These are phyloP conservation scores for Drosophila simulans DNA, from an alignment of 1,140 invertebrate genomes.

Conservation along the genomic window DNA sequence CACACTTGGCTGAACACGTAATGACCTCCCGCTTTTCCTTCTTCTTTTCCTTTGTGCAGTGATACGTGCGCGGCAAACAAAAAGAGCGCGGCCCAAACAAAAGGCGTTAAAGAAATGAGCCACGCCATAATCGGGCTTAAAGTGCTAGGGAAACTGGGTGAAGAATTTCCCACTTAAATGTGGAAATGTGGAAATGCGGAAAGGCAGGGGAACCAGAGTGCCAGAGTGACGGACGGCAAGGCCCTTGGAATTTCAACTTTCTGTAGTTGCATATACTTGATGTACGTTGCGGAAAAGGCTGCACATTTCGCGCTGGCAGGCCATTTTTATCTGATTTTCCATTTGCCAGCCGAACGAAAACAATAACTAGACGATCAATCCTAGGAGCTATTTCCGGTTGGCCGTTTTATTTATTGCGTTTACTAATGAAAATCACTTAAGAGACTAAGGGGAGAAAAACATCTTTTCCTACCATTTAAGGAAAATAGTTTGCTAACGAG, in stretches of 20 bases:
- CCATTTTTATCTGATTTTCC: conserved; percentile 61
- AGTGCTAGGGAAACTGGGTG: conserved; percentile 43
- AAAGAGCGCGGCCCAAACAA: conserved; percentile 58
- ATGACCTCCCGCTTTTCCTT: conserved; percentile 45
- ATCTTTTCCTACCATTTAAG: no score
- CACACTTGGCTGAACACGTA: conserved; percentile 74
- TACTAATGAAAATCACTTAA: no score
- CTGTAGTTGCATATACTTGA: background rate
- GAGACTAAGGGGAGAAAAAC: no score
- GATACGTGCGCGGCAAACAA: conserved; percentile 74
- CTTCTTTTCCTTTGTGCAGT: conserved; percentile 70
- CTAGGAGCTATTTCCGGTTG: conserved; percentile 26
- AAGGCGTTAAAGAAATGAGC: conserved; percentile 49
- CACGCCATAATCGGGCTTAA: conserved; percentile 57
- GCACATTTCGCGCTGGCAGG: background rate
- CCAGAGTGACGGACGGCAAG: background rate
- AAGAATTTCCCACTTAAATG: conserved; percentile 19
- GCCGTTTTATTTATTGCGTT: background rate
- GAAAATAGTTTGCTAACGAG: no score
- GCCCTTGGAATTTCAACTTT: no score
- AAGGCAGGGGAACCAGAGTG: background rate
- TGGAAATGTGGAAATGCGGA: background rate
- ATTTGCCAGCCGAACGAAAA: conserved; percentile 21
- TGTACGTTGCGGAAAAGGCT: background rate
- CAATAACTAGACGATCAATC: conserved; percentile 38